A percentile compares a stretch with the other conserved stretches of the same genome.
phyloP scores from a whole-genome alignment of 2,113 vertebrate species.

The Lycaon pictus region DNA sequence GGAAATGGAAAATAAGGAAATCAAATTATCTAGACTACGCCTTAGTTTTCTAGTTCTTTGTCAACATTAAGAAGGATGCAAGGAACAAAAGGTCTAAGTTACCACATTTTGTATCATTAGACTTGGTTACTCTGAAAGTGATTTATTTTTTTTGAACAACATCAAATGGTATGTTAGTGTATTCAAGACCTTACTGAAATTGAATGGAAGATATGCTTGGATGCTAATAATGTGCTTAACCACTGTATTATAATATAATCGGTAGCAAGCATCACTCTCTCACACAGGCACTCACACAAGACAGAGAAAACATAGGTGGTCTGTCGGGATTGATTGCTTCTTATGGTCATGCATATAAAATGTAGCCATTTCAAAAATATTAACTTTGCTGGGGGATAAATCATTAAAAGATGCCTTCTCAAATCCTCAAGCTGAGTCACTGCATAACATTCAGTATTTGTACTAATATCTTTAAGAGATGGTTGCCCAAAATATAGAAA shows the following conservation, averaged over 20 bases:
- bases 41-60: constrained; percentile 52
- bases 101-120: constrained; percentile 9
- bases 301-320: background rate
- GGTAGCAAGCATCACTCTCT: background rate
- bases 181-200: constrained; percentile 26
- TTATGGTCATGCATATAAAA: background rate
- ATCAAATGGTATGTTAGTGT: background rate
- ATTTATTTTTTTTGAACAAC: constrained; percentile 53
- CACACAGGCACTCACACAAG: background rate
- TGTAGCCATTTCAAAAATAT: background rate
- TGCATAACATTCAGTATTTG: background rate
- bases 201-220: background rate
- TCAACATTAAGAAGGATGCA: constrained; percentile 53
- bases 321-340: background rate
- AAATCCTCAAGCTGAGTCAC: background rate
- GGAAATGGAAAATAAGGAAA: constrained; percentile 72
- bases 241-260: background rate
- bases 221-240: background rate
- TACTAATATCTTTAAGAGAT: background rate
- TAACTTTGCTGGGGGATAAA: background rate
- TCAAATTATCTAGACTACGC: constrained; percentile 49
- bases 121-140: background rate
- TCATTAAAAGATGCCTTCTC: constrained; percentile 9
- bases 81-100: constrained; percentile 17
- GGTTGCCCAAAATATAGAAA: background rate